Base-by-base conservation (phyloP, 2,888 invertebrate genomes). In the Eupithecia exiguata region DNA sequence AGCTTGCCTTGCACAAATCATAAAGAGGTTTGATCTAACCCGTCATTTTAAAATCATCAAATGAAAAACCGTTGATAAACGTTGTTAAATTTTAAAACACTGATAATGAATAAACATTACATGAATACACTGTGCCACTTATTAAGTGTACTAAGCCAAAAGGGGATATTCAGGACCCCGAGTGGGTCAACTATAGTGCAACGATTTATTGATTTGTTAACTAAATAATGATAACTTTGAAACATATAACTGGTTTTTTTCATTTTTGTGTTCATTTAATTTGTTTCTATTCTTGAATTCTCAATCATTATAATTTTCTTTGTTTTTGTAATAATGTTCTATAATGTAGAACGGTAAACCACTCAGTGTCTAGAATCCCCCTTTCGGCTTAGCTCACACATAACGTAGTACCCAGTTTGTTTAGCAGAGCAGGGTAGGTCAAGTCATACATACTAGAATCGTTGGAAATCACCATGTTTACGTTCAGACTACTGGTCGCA, bases 401-500 rank as follows among this genome's bases (percentile, higher is more conserved):
- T 49, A 9, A 49, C n/a, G 9, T 21, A 53, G n/a, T 30, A 30
- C 30, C 30, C 3, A 49, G 9, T 3, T 49, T 49, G 18, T 49
- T 9, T 49, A 49, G 40, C 14, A 40, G 40, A 46, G 6, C 49
- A 49, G 49, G 49, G 49, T 53, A 35, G 62, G 5, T 65, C 63
- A 40, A 40, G 25, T 12, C 6, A 12, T 38, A 14, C 36, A 12
- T 38, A 14, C 36, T 69, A 62, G 53, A 77, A 70, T 74, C 69
- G 46, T 71, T 70, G 65, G 68, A 69, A 77, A 72, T 62, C 53
- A 66, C 71, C 71, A n/a, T 74, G 76, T 75, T 74, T 77, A 66
- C 69, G 25, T 63, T 72, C 35, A 58, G 70, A 68, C 76, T 61
- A 68, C 76, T 61, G 66, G n/a, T 38, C n/a, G 65, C 69, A 75